phyloP scores from a whole-genome alignment of 2,888 invertebrate genomes.

The Unio pictorum region DNA sequence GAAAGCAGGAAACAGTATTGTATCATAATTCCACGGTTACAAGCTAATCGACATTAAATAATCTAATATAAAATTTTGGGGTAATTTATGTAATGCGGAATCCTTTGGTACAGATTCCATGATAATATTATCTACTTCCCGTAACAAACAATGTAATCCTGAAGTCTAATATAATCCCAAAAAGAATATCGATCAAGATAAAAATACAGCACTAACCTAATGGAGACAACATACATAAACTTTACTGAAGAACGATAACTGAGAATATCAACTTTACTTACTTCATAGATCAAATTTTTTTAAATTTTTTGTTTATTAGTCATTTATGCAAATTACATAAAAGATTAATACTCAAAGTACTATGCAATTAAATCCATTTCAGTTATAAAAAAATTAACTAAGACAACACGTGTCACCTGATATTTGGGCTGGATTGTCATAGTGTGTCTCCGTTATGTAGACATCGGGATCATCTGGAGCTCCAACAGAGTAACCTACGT shows the following conservation, averaged over 20 bases:
- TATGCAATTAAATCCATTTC: no score
- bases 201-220: conserved; percentile 67
- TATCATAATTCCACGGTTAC: neutral
- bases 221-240: neutral
- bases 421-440: conserved; percentile 81
- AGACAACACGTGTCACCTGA: conserved; percentile 18
- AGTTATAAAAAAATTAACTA: no score
- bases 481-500: conserved; percentile 86
- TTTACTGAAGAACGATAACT: neutral
- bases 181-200: neutral
- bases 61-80: no score
- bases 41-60: neutral
- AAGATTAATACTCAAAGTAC: no score
- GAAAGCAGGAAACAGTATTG: no score
- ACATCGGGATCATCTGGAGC: conserved; percentile 80
- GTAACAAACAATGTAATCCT: no score
- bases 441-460: conserved; percentile 93
- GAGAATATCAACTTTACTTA: neutral
- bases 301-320: no score
- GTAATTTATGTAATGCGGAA: no score
- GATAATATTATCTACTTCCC: no score
- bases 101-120: no score
- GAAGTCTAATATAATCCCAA: neutral
- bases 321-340: no score
- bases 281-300: no score